phyloP scores from a whole-genome alignment of 2,113 vertebrate genomes.

The Xiphophorus couchianus region DNA sequence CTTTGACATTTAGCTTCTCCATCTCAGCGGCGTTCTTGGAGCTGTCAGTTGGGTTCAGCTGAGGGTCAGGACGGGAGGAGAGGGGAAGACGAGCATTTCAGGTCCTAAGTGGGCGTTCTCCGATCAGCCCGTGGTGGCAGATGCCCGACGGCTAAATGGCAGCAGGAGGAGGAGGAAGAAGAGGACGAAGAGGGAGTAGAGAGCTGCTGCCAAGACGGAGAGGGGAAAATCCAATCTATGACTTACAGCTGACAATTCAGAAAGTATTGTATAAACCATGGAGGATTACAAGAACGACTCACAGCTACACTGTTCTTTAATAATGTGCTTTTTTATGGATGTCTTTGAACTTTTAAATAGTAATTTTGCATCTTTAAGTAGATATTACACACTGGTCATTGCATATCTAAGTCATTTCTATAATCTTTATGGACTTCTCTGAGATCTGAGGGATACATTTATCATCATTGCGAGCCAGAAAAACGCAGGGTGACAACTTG shows the following conservation, averaged over 20 bases:
- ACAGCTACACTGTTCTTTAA: neutral
- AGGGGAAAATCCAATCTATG: slow-evolving; percentile 11
- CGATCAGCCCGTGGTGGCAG: slow-evolving; percentile 58
- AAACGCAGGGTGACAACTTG: neutral
- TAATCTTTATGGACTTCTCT: neutral
- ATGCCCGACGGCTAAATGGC: slow-evolving; percentile 27
- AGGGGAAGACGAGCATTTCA: slow-evolving; percentile 29
- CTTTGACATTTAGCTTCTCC: slow-evolving; percentile 44
- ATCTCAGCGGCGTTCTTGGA: slow-evolving; percentile 33
- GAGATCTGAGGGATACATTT: neutral
- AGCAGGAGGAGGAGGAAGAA: neutral
- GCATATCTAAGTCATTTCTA: neutral
- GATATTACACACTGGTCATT: neutral
- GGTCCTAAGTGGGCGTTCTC: slow-evolving; percentile 25
- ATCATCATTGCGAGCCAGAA: neutral
- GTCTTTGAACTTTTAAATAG: neutral
- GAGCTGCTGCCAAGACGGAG: neutral
- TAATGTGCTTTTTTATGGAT: neutral
- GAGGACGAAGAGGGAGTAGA: slow-evolving; percentile 7
- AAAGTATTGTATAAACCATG: slow-evolving; percentile 3
- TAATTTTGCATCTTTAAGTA: neutral
- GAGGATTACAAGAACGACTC: neutral
- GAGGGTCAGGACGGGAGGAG: slow-evolving; percentile 48
- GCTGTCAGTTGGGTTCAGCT: slow-evolving; percentile 56
- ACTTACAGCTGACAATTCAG: neutral